A percentile compares a stretch with the other conserved stretches of the same genome.
Evolutionary conservation across 1,140 invertebrate genomes (phyloP).

Genomic region (Kradibia gibbosae): DNA sequence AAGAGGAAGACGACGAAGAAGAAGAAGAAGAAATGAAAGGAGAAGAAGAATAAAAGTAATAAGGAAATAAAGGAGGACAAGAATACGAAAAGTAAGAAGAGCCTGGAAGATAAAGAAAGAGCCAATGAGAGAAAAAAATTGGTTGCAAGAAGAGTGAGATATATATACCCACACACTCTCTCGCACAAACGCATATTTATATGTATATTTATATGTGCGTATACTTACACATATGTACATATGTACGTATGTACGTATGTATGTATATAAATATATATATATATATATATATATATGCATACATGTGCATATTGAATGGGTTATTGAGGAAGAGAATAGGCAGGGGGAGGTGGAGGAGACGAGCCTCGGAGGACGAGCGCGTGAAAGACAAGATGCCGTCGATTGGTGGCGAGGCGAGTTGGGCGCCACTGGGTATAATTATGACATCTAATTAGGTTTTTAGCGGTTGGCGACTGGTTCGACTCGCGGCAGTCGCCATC

Average conservation of each 20-base stretch:
- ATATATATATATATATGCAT: too few relatives aligned
- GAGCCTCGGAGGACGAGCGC: not conserved
- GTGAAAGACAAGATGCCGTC: slow-evolving; percentile 31
- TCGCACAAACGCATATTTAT: too few relatives aligned
- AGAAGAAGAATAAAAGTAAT: not conserved
- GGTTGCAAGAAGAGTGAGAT: not conserved
- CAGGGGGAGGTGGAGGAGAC: not conserved
- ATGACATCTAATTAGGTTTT: slow-evolving; percentile 73
- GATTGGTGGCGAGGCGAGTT: slow-evolving; percentile 50
- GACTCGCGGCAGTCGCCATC: slow-evolving; percentile 53
- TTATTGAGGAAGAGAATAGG: not conserved
- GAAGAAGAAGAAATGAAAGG: not conserved
- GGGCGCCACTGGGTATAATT: slow-evolving; percentile 69
- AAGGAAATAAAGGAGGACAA: not conserved
- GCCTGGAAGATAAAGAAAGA: not conserved
- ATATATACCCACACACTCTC: too few relatives aligned
- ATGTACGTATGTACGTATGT: too few relatives aligned
- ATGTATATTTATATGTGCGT: too few relatives aligned
- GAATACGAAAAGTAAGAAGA: not conserved
- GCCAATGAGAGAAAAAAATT: slow-evolving; percentile 3
- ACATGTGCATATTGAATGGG: too few relatives aligned
- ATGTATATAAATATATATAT: too few relatives aligned
- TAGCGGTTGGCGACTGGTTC: slow-evolving; percentile 64
- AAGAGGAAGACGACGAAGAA: not conserved
- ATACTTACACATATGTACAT: too few relatives aligned